A percentile compares a stretch with the other conserved stretches of the same genome.
Conservation (phyloP, 2,113 vertebrate genomes). For the Steatornis caripensis region DNA sequence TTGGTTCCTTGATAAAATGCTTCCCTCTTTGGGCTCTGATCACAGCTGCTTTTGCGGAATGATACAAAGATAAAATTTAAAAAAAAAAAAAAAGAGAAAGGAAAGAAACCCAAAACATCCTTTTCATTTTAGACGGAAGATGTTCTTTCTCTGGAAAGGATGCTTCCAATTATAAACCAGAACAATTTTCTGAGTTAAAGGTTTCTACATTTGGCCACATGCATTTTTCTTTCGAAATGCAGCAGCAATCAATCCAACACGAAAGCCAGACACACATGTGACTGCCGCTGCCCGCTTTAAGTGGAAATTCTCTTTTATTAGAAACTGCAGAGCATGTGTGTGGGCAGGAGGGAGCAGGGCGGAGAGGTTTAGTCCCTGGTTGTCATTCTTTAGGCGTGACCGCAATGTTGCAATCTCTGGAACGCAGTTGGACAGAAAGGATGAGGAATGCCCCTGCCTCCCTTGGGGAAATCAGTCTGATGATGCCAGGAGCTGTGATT, state of each 20-base stretch:
- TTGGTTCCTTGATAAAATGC: background rate
- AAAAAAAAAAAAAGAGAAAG: too few species aligned
- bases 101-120: background rate
- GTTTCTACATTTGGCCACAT: background rate
- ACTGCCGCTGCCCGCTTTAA: background rate
- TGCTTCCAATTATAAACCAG: background rate
- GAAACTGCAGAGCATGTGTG: background rate
- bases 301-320: background rate
- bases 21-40: background rate
- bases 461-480: background rate
- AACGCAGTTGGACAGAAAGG: background rate
- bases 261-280: background rate
- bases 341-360: background rate
- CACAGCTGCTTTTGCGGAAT: background rate
- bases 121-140: background rate
- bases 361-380: background rate
- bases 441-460: background rate
- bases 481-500: background rate
- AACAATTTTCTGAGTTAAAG: background rate
- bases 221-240: background rate
- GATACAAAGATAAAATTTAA: background rate
- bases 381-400: background rate
- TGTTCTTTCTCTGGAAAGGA: background rate
- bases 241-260: background rate
- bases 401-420: background rate